A percentile compares a stretch with the other conserved stretches of the same genome.
Evolutionary conservation across 2,888 invertebrate species (phyloP).

Genomic region (Stenolophus ochropezus): DNA sequence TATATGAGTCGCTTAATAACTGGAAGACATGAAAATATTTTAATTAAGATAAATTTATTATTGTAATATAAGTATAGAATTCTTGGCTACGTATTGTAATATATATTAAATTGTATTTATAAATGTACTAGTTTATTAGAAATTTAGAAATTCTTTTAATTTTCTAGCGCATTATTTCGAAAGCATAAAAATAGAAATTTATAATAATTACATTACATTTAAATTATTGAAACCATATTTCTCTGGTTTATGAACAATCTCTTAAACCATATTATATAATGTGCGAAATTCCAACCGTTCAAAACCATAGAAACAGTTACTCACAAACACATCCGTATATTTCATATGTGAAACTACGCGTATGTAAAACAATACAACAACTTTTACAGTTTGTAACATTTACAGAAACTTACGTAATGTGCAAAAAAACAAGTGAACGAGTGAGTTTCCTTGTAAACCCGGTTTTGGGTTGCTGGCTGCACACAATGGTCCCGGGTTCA

Average conservation of each 20-base stretch:
- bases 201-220: no score
- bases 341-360: background rate
- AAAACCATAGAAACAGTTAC: background rate
- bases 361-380: background rate
- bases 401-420: no score
- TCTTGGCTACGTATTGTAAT: no score
- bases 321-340: background rate
- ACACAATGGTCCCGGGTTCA: background rate
- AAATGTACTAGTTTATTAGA: no score
- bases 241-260: background rate
- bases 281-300: background rate
- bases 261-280: background rate
- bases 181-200: no score
- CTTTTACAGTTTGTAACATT: background rate
- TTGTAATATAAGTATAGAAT: no score
- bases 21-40: no score
- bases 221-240: background rate
- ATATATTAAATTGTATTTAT: no score
- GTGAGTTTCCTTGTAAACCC: background rate
- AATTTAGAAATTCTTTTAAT: no score
- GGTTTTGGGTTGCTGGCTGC: background rate
- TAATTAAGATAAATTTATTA: no score
- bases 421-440: background rate
- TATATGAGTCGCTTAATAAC: no score
- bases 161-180: no score